Base-by-base conservation (phyloP, 2,797 vertebrate genomes). In the Peromyscus eremicus region DNA sequence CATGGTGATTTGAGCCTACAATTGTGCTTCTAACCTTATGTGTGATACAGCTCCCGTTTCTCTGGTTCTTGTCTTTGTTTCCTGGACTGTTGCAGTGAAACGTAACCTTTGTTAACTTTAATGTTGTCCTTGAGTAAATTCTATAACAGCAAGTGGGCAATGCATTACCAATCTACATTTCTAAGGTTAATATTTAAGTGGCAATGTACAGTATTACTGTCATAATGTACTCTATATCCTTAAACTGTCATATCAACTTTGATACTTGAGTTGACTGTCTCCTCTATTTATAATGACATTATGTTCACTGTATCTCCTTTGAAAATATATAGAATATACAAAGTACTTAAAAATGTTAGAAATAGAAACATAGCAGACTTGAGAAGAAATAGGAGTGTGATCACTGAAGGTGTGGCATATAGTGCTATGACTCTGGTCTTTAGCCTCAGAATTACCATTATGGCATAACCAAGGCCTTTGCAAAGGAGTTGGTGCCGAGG, bases 21-120 rank as follows among this genome's bases (percentile, higher is more conserved):
- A 71, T 19, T 91, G 89, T 49, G 82, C 34, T 92, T 92, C 62
- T 52, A 52, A 93, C 87, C n/a, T 89, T 90, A 66, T 52, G 19
- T 13, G 5, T 79, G 84, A 62, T 71, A 32, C 6, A 12, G 14
- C 80, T 91, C 10, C 64, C 80, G 19, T 27, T 55, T 32, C 21
- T n/a, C 25, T 83, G 49, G 37, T 89, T 94, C 6, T 82, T 4
- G 76, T 84, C 46, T 19, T 83, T 25, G 60, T 81, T 92, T 12
- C 49, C 85, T 88, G 19, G 10, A 82, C 62, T 91, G 21, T 70
- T 60, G 10, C 10, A 87, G 60, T 76, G 46, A 10, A 46, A 25
- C 10, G 23, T 52, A 21, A 0, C 2, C 60, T 66, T 91, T 91
- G 76, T 19, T 70, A 60, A 68, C 29, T 70, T 19, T 75, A 23